These are phyloP conservation scores for Gerris lacustris DNA, from an alignment of 2,888 invertebrate species.

Conservation along the genomic window DNA sequence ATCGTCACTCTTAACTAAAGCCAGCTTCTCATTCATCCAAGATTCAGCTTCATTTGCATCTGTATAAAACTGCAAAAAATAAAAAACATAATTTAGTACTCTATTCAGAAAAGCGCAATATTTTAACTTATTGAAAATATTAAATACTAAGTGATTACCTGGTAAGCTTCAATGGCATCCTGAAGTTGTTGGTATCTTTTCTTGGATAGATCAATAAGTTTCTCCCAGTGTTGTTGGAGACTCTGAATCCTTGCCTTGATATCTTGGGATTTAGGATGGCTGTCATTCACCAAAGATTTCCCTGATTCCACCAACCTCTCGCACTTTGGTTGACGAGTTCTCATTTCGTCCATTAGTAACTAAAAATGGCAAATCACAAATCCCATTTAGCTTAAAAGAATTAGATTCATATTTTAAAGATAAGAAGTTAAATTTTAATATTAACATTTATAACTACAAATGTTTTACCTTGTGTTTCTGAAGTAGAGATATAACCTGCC, in stretches of 20 bases:
- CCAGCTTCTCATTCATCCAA: slow-evolving; percentile 92
- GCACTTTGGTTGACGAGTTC: slow-evolving; percentile 57
- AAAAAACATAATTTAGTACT: neutral
- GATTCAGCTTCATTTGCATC: slow-evolving; percentile 97
- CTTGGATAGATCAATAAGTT: slow-evolving; percentile 70
- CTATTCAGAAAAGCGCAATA: too few species aligned
- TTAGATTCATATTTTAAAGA: neutral
- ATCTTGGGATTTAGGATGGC: slow-evolving; percentile 69
- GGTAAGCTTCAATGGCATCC: slow-evolving; percentile 84
- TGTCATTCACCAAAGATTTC: slow-evolving; percentile 57
- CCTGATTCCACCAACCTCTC: slow-evolving; percentile 60
- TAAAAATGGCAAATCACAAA: slow-evolving; percentile 20
- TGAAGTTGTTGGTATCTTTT: slow-evolving; percentile 61
- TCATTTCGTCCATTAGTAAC: slow-evolving; percentile 69
- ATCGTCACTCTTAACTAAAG: slow-evolving; percentile 77
- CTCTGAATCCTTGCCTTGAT: slow-evolving; percentile 68
- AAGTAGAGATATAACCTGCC: slow-evolving; percentile 74
- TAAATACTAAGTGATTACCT: slow-evolving; percentile 40
- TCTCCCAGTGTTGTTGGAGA: slow-evolving; percentile 74
- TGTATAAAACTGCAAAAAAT: slow-evolving; percentile 60
- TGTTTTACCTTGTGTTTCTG: slow-evolving; percentile 74
- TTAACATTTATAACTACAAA: too few species aligned
- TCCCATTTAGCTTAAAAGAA: too few species aligned
- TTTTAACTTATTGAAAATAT: neutral
- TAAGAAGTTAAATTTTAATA: neutral